phyloP scores from a whole-genome alignment of 2,797 vertebrate species.

The Hylomyscus alleni region DNA sequence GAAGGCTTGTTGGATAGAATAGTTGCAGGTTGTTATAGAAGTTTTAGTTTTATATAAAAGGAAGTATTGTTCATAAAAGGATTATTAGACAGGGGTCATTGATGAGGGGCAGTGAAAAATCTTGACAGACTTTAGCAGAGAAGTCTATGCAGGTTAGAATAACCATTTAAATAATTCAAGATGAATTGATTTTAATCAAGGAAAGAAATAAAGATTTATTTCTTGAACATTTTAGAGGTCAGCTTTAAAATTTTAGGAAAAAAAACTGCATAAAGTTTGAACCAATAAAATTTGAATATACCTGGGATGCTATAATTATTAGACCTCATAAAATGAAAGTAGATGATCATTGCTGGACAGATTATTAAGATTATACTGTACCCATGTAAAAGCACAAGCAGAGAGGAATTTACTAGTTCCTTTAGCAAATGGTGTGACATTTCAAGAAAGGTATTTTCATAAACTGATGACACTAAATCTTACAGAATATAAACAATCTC shows the following conservation, averaged over 20 bases:
- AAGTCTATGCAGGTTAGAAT: conserved; percentile 51
- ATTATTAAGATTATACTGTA: neutral
- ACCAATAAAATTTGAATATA: neutral
- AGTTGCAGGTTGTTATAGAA: conserved; percentile 24
- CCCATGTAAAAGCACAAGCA: conserved; percentile 4
- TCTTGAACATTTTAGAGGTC: neutral
- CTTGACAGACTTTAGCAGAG: conserved; percentile 49
- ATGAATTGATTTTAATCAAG: conserved; percentile 50
- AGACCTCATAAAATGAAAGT: neutral
- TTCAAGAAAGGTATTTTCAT: conserved; percentile 22
- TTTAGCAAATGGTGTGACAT: conserved; percentile 38
- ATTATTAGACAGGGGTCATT: conserved; percentile 47
- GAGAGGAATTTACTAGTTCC: neutral
- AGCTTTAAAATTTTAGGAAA: conserved; percentile 54
- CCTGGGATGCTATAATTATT: conserved; percentile 22
- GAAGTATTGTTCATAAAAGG: conserved; percentile 24
- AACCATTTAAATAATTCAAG: neutral
- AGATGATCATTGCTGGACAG: neutral
- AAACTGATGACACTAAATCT: neutral
- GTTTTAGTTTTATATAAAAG: conserved; percentile 65
- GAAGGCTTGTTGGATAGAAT: neutral
- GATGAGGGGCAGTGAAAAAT: conserved; percentile 61
- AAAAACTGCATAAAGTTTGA: neutral
- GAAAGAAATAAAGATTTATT: conserved; percentile 53
- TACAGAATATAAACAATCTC: neutral